Evolutionary conservation across 1,140 invertebrate genomes (phyloP).

Genomic region (Papilio helenus): DNA sequence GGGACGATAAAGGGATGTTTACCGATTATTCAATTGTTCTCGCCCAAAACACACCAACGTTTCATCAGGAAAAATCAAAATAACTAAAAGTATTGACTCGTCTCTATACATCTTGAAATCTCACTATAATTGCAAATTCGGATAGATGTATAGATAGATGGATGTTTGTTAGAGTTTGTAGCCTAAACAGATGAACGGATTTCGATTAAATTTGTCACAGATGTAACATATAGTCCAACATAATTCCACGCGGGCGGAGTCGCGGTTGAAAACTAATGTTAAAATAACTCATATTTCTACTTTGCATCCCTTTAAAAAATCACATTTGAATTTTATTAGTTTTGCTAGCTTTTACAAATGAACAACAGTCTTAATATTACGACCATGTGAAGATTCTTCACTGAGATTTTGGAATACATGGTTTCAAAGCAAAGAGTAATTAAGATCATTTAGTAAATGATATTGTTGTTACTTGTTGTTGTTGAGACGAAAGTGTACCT

Average conservation of each 20-base stretch:
- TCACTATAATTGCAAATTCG: too few species aligned
- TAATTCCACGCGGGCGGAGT: too few species aligned
- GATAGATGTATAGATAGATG: too few species aligned
- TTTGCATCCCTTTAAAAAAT: too few species aligned
- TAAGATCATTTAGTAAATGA: constrained; percentile 22
- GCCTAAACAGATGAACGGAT: too few species aligned
- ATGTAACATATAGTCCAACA: too few species aligned
- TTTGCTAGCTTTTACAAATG: background rate
- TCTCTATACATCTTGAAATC: background rate
- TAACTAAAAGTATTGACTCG: constrained; percentile 23
- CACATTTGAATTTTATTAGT: background rate
- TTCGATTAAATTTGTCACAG: too few species aligned
- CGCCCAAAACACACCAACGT: constrained; percentile 46
- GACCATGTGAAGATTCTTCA: background rate
- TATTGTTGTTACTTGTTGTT: constrained; percentile 29
- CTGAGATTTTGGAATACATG: background rate
- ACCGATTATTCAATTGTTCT: constrained; percentile 67
- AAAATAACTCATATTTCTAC: too few species aligned
- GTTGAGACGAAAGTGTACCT: background rate
- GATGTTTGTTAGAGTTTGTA: too few species aligned
- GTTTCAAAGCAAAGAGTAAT: background rate
- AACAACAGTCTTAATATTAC: background rate
- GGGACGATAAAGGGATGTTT: constrained; percentile 64
- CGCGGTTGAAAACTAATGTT: too few species aligned
- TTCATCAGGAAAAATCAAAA: constrained; percentile 28